A percentile compares a stretch with the other conserved stretches of the same genome.
Evolutionary conservation across 2,888 invertebrate species (phyloP).

Genomic region (Fragum sueziense): DNA sequence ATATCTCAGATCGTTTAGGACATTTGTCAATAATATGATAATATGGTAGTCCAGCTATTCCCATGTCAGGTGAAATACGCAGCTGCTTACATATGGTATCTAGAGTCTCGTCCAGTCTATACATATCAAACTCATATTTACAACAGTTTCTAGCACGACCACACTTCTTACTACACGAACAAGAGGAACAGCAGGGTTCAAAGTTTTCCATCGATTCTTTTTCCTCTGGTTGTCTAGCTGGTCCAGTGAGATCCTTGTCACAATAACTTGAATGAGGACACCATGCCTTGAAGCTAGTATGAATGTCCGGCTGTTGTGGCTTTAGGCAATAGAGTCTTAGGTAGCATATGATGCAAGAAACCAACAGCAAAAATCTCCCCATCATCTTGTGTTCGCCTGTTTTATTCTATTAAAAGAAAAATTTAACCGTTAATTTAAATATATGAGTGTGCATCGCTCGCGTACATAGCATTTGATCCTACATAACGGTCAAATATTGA

Average conservation of each 20-base stretch:
- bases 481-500: too few relatives aligned
- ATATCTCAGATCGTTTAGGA: neutral
- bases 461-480: too few relatives aligned
- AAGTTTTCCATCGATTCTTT: neutral
- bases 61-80: too few relatives aligned
- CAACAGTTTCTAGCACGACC: neutral
- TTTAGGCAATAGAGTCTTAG: too few relatives aligned
- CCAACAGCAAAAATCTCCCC: too few relatives aligned
- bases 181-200: neutral
- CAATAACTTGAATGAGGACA: neutral
- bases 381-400: too few relatives aligned
- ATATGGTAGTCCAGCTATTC: too few relatives aligned
- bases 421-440: too few relatives aligned
- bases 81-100: neutral
- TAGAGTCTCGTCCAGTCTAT: neutral
- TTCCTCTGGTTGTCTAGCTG: too few relatives aligned
- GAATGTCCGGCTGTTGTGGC: neutral
- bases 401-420: too few relatives aligned
- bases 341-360: too few relatives aligned
- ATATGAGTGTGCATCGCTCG: too few relatives aligned
- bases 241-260: neutral
- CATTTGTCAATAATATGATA: neutral
- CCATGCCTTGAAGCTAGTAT: neutral
- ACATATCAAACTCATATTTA: neutral
- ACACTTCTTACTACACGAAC: neutral